These are phyloP conservation scores for Bos taurus DNA, from an alignment of 2,113 vertebrate species.

Conservation along the genomic window ARS-UCD2.0 NC_037331.1:45356001-45356500, in stretches of 20 bases:
- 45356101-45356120: not conserved
- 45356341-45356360: not conserved
- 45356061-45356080: not conserved
- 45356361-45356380: not conserved
- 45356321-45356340: not conserved
- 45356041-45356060: not conserved
- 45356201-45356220: not conserved
- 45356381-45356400: not conserved
- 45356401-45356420: not conserved
- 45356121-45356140: not conserved
- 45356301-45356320: not conserved
- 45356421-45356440: not conserved
- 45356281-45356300: not conserved
- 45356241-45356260: not conserved
- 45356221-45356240: not conserved
- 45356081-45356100: not conserved
- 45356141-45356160: not conserved
- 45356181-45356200: not conserved
- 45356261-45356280: not conserved
- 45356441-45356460: not conserved
- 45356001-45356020: not conserved
- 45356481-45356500: not conserved
- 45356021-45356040: no score
- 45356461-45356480: not conserved
- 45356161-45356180: conserved; percentile 21